These are phyloP conservation scores for Corydoras maculifer DNA, from an alignment of 2,113 vertebrate species.

Conservation along the genomic window DNA sequence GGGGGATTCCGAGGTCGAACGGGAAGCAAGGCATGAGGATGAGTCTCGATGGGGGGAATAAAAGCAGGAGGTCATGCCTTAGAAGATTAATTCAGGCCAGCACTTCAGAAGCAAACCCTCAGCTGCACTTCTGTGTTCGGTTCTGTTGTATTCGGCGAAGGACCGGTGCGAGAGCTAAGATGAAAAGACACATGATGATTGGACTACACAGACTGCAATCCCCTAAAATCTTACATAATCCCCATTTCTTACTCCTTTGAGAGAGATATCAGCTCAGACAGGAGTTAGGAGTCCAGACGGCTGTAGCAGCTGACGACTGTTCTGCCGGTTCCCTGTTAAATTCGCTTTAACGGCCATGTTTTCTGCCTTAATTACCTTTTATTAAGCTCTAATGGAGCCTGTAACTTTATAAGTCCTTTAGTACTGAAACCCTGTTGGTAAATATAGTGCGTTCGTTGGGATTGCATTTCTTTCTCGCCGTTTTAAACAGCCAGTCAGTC, in stretches of 20 bases:
- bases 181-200: not conserved
- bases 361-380: not conserved
- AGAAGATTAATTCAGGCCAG: not conserved
- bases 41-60: not conserved
- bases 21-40: not conserved
- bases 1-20: not conserved
- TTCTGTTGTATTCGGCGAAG: not conserved
- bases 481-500: too few species aligned
- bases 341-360: too few species aligned
- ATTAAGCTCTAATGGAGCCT: too few species aligned
- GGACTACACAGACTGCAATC: not conserved
- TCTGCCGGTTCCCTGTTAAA: too few species aligned
- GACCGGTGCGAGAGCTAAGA: not conserved
- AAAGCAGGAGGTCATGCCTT: not conserved
- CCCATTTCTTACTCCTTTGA: not conserved
- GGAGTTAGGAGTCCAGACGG: not conserved
- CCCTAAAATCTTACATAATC: not conserved
- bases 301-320: too few species aligned
- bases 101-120: not conserved
- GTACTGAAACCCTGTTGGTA: too few species aligned
- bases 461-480: too few species aligned
- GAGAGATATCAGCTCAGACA: not conserved
- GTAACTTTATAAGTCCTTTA: too few species aligned
- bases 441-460: too few species aligned
- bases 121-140: not conserved